These are phyloP conservation scores for Polymixis flavicincta DNA, from an alignment of 2,888 invertebrate species.

Conservation along the genomic window DNA sequence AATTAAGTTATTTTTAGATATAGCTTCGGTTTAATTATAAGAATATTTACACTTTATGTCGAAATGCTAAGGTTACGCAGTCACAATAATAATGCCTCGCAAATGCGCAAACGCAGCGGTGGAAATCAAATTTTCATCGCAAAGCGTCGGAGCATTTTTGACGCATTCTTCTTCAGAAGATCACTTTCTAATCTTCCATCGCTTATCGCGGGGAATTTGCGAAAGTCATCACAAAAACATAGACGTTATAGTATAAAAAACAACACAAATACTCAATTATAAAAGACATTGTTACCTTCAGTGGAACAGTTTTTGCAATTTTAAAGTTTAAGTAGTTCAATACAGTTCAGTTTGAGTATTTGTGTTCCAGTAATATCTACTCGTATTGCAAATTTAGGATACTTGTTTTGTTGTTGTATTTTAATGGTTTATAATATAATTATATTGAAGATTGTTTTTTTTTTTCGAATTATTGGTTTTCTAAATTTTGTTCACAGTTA, in stretches of 20 bases:
- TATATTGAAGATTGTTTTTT: slow-evolving; percentile 84
- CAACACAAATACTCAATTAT: slow-evolving; percentile 89
- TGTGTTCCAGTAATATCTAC: slow-evolving; percentile 82
- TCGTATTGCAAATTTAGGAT: slow-evolving; percentile 78
- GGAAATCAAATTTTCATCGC: slow-evolving; percentile 83
- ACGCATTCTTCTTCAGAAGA: slow-evolving; percentile 71
- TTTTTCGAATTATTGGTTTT: slow-evolving; percentile 74
- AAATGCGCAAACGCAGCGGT: slow-evolving; percentile 67
- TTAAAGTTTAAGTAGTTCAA: slow-evolving; percentile 69
- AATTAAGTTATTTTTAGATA: slow-evolving; percentile 86
- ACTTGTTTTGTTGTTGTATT: slow-evolving; percentile 90
- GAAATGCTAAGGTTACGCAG: slow-evolving; percentile 66
- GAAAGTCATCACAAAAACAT: slow-evolving; percentile 61
- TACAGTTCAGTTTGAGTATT: slow-evolving; percentile 84
- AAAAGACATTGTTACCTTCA: slow-evolving; percentile 75
- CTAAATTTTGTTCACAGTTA: slow-evolving; percentile 71
- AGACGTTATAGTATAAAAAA: slow-evolving; percentile 70
- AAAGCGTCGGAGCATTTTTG: slow-evolving; percentile 74
- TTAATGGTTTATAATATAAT: slow-evolving; percentile 88
- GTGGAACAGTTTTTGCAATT: slow-evolving; percentile 74
- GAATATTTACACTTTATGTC: slow-evolving; percentile 69
- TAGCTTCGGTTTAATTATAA: slow-evolving; percentile 68
- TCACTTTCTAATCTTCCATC: slow-evolving; percentile 71
- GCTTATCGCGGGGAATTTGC: slow-evolving; percentile 68
- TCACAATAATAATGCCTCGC: slow-evolving; percentile 78